Percentiles rank a stretch among this genome's conserved stretches.
These are phyloP conservation scores for Cheilosia pagana DNA, from an alignment of 2,888 invertebrate genomes.

Conservation along the genomic window DNA sequence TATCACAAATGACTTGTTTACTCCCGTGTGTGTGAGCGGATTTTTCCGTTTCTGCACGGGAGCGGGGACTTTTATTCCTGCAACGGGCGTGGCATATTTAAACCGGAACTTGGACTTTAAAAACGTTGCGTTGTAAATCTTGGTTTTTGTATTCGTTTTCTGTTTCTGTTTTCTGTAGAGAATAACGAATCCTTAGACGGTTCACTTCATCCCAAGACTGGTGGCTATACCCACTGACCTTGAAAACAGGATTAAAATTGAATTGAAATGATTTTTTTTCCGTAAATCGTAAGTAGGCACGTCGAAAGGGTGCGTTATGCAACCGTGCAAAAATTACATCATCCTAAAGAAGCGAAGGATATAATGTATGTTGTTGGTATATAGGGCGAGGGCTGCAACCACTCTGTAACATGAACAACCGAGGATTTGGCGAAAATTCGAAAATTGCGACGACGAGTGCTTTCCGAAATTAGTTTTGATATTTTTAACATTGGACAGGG, in stretches of 20 bases:
- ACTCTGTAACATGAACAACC: slow-evolving; percentile 39
- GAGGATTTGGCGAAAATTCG: slow-evolving; percentile 3
- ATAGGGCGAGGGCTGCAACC: slow-evolving; percentile 14
- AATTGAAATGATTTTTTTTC: slow-evolving; percentile 59
- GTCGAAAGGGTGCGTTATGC: slow-evolving; percentile 44
- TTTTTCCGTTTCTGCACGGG: slow-evolving; percentile 14
- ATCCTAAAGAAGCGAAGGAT: slow-evolving; percentile 7
- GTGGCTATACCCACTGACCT: slow-evolving; percentile 80
- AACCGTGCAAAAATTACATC: slow-evolving; percentile 45
- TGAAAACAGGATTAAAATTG: slow-evolving; percentile 81
- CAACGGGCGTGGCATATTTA: slow-evolving; percentile 53
- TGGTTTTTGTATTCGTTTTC: neutral
- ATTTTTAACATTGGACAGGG: slow-evolving; percentile 5
- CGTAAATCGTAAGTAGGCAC: neutral
- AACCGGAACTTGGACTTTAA: slow-evolving; percentile 43
- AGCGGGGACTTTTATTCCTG: neutral
- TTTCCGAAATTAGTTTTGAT: slow-evolving; percentile 29
- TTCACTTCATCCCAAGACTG: neutral
- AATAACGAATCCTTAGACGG: neutral
- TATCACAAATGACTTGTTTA: slow-evolving; percentile 65
- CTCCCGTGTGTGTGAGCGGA: slow-evolving; percentile 19
- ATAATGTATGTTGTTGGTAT: neutral
- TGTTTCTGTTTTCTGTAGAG: neutral
- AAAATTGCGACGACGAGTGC: slow-evolving; percentile 25
- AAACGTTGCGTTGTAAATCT: neutral